phyloP scores from a whole-genome alignment of 2,888 invertebrate species.

The Onthophagus sagittarius region DNA sequence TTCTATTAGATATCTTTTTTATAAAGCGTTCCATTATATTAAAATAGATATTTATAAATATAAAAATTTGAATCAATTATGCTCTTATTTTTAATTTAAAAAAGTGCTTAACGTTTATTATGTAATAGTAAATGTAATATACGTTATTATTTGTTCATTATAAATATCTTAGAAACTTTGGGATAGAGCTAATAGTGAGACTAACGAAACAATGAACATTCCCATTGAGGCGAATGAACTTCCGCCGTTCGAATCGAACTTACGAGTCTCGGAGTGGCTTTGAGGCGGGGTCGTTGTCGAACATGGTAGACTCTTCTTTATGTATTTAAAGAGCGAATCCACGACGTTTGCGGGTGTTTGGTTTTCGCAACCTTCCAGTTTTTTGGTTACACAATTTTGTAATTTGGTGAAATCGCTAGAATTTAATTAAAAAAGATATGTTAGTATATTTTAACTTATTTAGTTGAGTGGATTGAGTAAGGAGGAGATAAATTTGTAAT shows the following conservation, averaged over 20 bases:
- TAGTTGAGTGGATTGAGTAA: too few relatives aligned
- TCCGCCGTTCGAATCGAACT: constrained; percentile 6
- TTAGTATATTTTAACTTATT: too few relatives aligned
- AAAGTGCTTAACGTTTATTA: neutral
- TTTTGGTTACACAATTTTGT: constrained; percentile 57
- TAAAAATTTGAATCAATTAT: too few relatives aligned
- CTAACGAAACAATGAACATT: neutral
- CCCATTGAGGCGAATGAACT: neutral
- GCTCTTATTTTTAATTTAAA: neutral
- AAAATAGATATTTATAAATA: neutral
- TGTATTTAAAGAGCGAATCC: constrained; percentile 69
- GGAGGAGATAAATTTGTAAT: too few relatives aligned
- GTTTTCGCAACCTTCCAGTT: constrained; percentile 63
- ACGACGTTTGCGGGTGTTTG: constrained; percentile 78
- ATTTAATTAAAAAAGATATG: constrained; percentile 19
- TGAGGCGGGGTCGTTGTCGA: constrained; percentile 11
- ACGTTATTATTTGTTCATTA: neutral
- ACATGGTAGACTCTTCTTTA: constrained; percentile 66
- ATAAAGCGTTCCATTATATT: too few relatives aligned
- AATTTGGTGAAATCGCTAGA: constrained; percentile 56
- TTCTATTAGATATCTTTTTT: too few relatives aligned
- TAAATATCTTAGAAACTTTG: neutral
- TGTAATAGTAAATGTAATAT: neutral
- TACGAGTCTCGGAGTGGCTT: constrained; percentile 7
- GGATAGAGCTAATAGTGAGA: neutral